Evolutionary conservation across 2,888 invertebrate genomes (phyloP).

Genomic region (Mechanitis messenoides): DNA sequence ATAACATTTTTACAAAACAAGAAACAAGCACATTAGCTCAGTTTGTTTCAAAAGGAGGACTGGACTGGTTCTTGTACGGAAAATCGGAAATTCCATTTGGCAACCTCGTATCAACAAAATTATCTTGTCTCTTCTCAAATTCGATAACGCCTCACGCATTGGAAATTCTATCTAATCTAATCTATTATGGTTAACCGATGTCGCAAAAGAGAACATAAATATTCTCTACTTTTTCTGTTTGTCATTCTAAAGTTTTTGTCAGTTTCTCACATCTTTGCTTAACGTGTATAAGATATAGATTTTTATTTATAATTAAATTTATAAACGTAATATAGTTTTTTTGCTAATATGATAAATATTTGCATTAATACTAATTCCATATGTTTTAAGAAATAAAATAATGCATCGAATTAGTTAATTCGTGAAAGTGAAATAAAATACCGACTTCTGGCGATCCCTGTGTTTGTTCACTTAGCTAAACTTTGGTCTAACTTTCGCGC

Average conservation of each 20-base stretch:
- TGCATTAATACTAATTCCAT: neutral
- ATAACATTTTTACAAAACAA: no score
- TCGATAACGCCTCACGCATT: slow-evolving; percentile 41
- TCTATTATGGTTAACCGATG: slow-evolving; percentile 1
- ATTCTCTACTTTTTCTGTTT: neutral
- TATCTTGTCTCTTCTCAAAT: slow-evolving; percentile 39
- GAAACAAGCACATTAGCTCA: no score
- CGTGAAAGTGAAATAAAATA: slow-evolving; percentile 12
- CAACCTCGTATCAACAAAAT: slow-evolving; percentile 36
- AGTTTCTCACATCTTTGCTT: neutral
- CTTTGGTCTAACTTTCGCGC: slow-evolving; percentile 25
- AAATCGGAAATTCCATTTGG: slow-evolving; percentile 41
- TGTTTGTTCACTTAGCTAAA: slow-evolving; percentile 20
- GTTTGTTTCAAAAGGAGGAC: no score
- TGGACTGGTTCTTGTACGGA: slow-evolving; percentile 25
- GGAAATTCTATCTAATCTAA: no score
- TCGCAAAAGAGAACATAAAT: neutral
- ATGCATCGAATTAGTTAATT: neutral
- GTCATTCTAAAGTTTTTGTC: neutral
- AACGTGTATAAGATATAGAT: no score
- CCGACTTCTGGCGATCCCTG: slow-evolving; percentile 9
- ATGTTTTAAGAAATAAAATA: neutral
- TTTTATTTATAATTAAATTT: no score
- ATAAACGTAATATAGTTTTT: no score
- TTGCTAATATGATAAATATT: no score